Evolutionary conservation across 2,113 vertebrate genomes (phyloP).

Genomic region (Gallinago jamesoni): DNA sequence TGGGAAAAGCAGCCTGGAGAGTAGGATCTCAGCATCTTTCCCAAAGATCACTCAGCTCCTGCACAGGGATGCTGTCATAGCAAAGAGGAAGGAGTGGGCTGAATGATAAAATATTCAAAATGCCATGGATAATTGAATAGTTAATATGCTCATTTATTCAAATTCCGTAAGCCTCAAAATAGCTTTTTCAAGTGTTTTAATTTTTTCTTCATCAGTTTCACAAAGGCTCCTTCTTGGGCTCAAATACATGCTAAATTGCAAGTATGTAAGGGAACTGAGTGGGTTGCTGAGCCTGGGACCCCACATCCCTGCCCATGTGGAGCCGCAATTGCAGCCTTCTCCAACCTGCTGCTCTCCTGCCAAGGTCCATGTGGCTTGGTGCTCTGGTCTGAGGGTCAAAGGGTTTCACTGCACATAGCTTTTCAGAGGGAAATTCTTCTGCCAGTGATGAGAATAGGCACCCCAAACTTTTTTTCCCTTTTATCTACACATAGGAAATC

Average conservation of each 20-base stretch:
- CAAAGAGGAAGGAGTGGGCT: not conserved
- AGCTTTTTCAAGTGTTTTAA: slow-evolving; percentile 23
- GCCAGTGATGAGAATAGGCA: not conserved
- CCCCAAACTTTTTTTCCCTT: not conserved
- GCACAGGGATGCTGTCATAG: not conserved
- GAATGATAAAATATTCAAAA: slow-evolving; percentile 1
- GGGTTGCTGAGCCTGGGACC: not conserved
- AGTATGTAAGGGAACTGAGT: not conserved
- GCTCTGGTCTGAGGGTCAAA: not conserved
- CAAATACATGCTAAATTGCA: not conserved
- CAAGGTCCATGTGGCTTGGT: not conserved
- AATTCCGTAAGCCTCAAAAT: not conserved
- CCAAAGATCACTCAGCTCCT: not conserved
- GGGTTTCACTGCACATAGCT: not conserved
- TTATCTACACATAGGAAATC: not conserved
- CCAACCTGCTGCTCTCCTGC: not conserved
- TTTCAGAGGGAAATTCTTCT: not conserved
- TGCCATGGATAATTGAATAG: slow-evolving; percentile 19
- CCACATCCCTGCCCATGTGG: not conserved
- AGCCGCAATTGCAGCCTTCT: not conserved
- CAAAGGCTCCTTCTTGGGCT: not conserved
- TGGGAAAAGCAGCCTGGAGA: not conserved
- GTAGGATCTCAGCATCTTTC: not conserved
- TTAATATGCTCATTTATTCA: slow-evolving; percentile 2
- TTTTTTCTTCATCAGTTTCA: not conserved